Percentiles rank a stretch among this genome's conserved stretches.
These are phyloP conservation scores for Allygus modestus DNA, from an alignment of 2,888 invertebrate genomes.

Conservation along the genomic window DNA sequence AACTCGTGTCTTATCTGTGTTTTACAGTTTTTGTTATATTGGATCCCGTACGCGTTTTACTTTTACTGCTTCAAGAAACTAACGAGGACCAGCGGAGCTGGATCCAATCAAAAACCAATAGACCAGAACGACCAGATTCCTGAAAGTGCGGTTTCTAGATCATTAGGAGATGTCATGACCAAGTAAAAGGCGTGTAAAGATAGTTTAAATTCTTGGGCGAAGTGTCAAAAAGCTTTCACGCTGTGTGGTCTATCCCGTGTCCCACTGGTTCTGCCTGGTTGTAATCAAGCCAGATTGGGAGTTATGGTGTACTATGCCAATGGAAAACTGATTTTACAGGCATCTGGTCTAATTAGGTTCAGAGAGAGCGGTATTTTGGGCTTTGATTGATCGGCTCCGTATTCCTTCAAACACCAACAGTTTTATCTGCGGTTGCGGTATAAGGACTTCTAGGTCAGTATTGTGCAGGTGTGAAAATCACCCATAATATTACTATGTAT, in stretches of 20 bases:
- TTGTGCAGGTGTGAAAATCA: no score
- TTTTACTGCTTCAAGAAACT: background rate
- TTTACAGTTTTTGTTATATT: no score
- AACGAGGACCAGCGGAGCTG: background rate
- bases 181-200: background rate
- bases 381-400: no score
- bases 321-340: background rate
- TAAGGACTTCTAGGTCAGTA: no score
- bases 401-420: no score
- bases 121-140: background rate
- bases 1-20: no score
- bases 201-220: background rate
- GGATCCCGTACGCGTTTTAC: background rate
- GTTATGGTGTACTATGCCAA: background rate
- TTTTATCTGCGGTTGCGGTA: no score
- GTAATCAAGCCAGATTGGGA: background rate
- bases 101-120: background rate
- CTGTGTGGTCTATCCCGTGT: conserved; percentile 9
- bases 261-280: background rate
- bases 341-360: conserved; percentile 1
- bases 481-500: no score
- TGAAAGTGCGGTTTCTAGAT: background rate
- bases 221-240: background rate
- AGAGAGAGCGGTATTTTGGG: no score
- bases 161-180: background rate